phyloP scores from a whole-genome alignment of 1,140 invertebrate genomes.

The Nilaparvata lugens region DNA sequence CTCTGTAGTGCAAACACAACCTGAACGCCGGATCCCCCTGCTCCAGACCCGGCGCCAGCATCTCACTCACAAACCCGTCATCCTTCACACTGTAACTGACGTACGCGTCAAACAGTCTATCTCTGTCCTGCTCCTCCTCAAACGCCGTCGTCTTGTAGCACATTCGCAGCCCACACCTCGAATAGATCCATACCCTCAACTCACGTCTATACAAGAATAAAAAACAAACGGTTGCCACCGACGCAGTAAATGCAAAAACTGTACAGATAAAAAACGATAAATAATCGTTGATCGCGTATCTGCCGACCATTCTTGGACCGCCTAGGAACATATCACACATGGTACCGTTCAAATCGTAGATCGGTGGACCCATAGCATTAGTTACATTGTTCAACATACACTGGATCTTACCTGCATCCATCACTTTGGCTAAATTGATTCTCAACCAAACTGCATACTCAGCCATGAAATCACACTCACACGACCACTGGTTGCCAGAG shows the following conservation, averaged over 20 bases:
- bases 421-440: constrained; percentile 53
- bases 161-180: constrained; percentile 72
- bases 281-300: constrained; percentile 68
- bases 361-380: constrained; percentile 43
- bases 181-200: constrained; percentile 77
- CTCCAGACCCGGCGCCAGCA: constrained; percentile 73
- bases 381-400: constrained; percentile 31
- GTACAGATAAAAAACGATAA: constrained; percentile 65
- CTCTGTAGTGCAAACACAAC: constrained; percentile 76
- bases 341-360: constrained; percentile 58
- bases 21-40: constrained; percentile 51
- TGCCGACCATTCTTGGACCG: constrained; percentile 47
- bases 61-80: constrained; percentile 77
- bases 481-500: constrained; percentile 81
- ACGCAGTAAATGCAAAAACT: constrained; percentile 59
- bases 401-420: constrained; percentile 30
- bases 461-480: constrained; percentile 74
- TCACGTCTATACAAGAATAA: constrained; percentile 73
- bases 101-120: constrained; percentile 82
- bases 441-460: constrained; percentile 68
- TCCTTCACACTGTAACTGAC: constrained; percentile 86
- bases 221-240: constrained; percentile 59
- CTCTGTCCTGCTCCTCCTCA: constrained; percentile 64
- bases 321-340: constrained; percentile 47
- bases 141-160: constrained; percentile 71